Base-by-base conservation (phyloP, 2,888 invertebrate species). In the Doris montereyensis region DNA sequence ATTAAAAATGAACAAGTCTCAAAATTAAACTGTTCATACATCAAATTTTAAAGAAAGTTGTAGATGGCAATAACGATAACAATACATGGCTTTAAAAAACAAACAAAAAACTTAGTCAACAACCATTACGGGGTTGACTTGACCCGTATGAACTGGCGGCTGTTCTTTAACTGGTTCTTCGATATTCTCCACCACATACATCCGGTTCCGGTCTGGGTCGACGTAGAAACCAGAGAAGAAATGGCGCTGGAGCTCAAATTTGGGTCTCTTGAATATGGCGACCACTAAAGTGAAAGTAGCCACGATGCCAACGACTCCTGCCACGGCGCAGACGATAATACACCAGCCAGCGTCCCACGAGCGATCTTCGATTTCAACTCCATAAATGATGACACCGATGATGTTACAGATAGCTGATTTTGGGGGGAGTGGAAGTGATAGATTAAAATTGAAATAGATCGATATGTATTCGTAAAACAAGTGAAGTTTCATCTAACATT, bases 221-320 rank as follows among this genome's bases (percentile, higher is more conserved):
- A 87, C 84, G 74, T 83, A 85, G 57, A 86, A 84, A 2, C 83
- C 85, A 2, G 85, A 82, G 0, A 83, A 78, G 26, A 82, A 82
- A 58, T 83, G 82, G 10, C 70, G 65, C 34, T 85, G 82, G 13
- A 80, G 81, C 4, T 81, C 62, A 68, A 83, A 83, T n/a, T 81
- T 78, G 4, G 87, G 87, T 72, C 83, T 85, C 70, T 85, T 83
- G 58, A 84, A 77, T 30, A 83, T 80, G 21, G 87, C 83, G 24
- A 87, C 84, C 58, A 86, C 76, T 24, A 88, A 81, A 60, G 88
- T 82, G 24, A 88, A 81, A 82, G 86, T 86, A 0, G 84, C 84
- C 26, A 87, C 82, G 58, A 88, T 82, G 28, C 84, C 82, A 58
- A 83, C 72, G 0, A 80, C 86, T 32, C 85, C 85, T 21, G 86